These are phyloP conservation scores for Meandrusa payeni DNA, from an alignment of 2,888 invertebrate genomes.

Conservation along the genomic window DNA sequence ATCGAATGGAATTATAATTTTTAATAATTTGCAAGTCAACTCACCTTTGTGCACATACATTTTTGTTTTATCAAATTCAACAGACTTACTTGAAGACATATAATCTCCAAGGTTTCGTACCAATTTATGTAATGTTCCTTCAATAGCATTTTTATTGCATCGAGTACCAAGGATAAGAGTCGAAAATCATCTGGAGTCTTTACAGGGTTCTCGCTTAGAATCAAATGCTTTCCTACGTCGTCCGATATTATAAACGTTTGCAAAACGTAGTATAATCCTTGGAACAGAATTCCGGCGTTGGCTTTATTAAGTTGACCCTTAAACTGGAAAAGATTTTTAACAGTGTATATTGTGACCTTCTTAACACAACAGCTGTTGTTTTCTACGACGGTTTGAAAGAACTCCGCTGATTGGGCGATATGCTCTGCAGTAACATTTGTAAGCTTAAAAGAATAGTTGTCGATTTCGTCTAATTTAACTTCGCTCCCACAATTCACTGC, in stretches of 20 bases:
- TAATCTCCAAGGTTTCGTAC: slow-evolving; percentile 88
- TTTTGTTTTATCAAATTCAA: slow-evolving; percentile 57
- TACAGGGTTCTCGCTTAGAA: slow-evolving; percentile 33
- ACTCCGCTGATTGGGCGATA: slow-evolving; percentile 33
- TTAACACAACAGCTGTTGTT: slow-evolving; percentile 27
- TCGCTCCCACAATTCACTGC: slow-evolving; percentile 16
- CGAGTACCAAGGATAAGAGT: slow-evolving; percentile 79
- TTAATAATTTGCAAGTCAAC: slow-evolving; percentile 24
- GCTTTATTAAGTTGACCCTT: slow-evolving; percentile 35
- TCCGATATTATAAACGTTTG: slow-evolving; percentile 36
- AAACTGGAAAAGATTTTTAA: slow-evolving; percentile 37
- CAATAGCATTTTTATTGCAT: slow-evolving; percentile 27
- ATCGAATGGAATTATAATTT: no score
- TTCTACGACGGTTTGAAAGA: slow-evolving; percentile 31
- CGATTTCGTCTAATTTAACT: slow-evolving; percentile 26
- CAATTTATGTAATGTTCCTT: slow-evolving; percentile 87
- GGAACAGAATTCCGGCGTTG: slow-evolving; percentile 42
- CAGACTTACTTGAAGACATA: slow-evolving; percentile 79
- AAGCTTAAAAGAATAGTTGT: slow-evolving; percentile 30
- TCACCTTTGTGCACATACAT: slow-evolving; percentile 62
- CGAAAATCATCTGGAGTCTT: slow-evolving; percentile 47
- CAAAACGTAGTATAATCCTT: slow-evolving; percentile 40
- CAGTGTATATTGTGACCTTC: slow-evolving; percentile 30
- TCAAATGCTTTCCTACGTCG: slow-evolving; percentile 32
- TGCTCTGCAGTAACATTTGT: slow-evolving; percentile 35